Evolutionary conservation across 2,888 invertebrate genomes (phyloP), one percentile per base, ranked within the genome.

Genomic region (Syrista parreyssii): DNA sequence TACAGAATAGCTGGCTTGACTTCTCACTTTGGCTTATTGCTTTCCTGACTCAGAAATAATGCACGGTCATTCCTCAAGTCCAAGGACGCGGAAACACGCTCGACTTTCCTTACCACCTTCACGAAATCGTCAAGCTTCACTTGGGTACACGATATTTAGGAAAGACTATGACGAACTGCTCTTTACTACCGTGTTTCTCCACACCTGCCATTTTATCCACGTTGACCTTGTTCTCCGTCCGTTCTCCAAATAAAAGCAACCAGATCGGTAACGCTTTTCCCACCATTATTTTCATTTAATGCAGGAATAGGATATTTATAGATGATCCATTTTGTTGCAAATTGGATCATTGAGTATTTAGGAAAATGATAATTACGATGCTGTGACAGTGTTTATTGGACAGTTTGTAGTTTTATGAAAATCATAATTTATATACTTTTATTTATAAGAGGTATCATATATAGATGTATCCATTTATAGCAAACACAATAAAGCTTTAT

Each of bases 211-310:
- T 87, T 87, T 86, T 86, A 86, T 82, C 85, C 82, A 83, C 69
- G 82, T 80, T 86, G 87, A 88, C 87, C 88, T 88, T 88, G 88
- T 86, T 87, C 84, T 81, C 83, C 82, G 79, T 83, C 82, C 85
- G 85, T 88, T 88, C 86, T 86, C 85, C 85, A 84, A 87, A 88
- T 82, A 86, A 86, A 85, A 88, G 83, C 84, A 86, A 86, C 80
- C 82, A 78, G 82, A 82, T 80, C 80, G 79, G 81, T 72, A 55
- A 55, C 9, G 55, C 23, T 55, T 55, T 55, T 55, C 55, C 23
- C 55, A 55, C 23, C 23, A 15, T 55, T 55, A 55, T 55, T 55
- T 55, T 23, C 55, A 9, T 55, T 9, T 6, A 1, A 55, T 55
- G 23, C 9, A 23, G 55, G 23, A 55, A 55, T 55, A 55, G 9